These are phyloP conservation scores for Verasper variegatus DNA, from an alignment of 2,113 vertebrate species.

Conservation along the genomic window DNA sequence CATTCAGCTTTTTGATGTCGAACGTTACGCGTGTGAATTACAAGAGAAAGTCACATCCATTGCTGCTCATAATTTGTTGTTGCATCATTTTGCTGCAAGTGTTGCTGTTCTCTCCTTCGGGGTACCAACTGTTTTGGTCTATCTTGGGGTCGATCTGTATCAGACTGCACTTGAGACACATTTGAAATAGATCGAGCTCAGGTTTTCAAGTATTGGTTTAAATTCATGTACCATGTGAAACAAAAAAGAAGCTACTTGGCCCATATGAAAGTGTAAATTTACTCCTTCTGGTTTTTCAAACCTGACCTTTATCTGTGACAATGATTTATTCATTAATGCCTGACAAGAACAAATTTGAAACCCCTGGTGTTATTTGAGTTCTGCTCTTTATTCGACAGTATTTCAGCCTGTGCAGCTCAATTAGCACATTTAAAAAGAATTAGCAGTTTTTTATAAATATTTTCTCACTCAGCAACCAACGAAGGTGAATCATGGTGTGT, in stretches of 20 bases:
- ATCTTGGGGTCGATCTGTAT: no score
- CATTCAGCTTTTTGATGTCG: not conserved
- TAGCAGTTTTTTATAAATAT: constrained; percentile 59
- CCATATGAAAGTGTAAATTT: not conserved
- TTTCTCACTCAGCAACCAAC: constrained; percentile 46
- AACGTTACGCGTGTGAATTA: not conserved
- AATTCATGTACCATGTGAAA: not conserved
- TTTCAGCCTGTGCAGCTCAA: constrained; percentile 38
- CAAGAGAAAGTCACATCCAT: not conserved
- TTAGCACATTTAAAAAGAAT: constrained; percentile 52
- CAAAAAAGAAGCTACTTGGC: not conserved
- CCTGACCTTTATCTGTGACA: not conserved
- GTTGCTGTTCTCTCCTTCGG: not conserved
- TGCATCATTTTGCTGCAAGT: not conserved
- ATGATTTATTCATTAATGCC: not conserved
- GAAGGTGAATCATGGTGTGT: constrained; percentile 43
- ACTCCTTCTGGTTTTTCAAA: not conserved
- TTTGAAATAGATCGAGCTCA: not conserved
- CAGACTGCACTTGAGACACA: not conserved
- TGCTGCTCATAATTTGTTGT: constrained; percentile 1
- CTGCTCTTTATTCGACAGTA: not conserved
- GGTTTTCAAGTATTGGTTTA: not conserved
- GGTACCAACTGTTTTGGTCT: not conserved
- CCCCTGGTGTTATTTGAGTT: constrained; percentile 8
- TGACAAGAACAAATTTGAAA: not conserved